phyloP scores from a whole-genome alignment of 2,113 vertebrate genomes.

The Paramormyrops kingsleyae region DNA sequence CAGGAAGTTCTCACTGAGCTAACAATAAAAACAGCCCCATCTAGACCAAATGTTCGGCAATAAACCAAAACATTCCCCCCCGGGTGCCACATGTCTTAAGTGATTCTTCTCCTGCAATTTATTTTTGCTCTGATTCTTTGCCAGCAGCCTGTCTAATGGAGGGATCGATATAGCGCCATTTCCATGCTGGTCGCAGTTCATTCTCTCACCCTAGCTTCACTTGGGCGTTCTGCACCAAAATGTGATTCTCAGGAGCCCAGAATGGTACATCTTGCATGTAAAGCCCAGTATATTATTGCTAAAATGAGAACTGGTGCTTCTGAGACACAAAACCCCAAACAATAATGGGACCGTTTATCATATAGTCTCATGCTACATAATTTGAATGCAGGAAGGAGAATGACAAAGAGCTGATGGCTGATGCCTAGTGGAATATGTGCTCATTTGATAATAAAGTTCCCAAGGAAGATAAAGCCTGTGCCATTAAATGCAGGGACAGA shows the following conservation, averaged over 20 bases:
- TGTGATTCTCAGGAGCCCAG: background rate
- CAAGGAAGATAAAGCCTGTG: background rate
- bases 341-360: background rate
- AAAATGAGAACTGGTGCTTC: background rate
- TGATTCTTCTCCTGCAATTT: background rate
- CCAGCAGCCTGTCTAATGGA: background rate
- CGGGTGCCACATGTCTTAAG: background rate
- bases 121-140: background rate
- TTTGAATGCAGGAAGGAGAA: background rate
- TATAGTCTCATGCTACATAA: background rate
- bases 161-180: background rate
- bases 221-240: background rate
- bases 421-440: background rate
- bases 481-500: background rate
- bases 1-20: background rate
- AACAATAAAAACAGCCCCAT: background rate
- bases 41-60: constrained; percentile 3
- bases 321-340: background rate
- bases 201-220: background rate
- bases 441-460: background rate
- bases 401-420: background rate
- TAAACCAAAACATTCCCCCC: background rate
- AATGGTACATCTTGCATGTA: background rate
- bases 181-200: background rate
- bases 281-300: constrained; percentile 3